Evolutionary conservation across 2,797 vertebrate genomes (phyloP).

Genomic region (Molossus molossus): DNA sequence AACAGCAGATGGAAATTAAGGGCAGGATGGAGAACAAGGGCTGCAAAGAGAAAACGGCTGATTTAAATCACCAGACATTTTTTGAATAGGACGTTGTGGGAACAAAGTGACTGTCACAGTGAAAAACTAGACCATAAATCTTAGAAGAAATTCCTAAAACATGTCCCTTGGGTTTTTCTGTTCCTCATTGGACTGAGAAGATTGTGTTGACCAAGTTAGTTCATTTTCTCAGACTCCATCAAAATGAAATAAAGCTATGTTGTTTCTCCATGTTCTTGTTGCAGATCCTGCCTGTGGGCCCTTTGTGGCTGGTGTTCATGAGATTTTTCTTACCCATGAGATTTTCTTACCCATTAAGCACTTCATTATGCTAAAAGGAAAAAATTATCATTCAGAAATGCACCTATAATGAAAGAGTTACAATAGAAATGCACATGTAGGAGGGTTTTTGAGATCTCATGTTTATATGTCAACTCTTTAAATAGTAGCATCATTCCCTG

Average conservation of each 20-base stretch:
- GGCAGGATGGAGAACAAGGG: conserved; percentile 19
- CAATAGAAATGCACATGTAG: not conserved
- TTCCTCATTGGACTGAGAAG: conserved; percentile 76
- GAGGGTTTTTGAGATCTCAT: not conserved
- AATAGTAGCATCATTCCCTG: not conserved
- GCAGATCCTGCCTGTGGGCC: not conserved
- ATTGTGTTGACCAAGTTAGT: conserved; percentile 80
- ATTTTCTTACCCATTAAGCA: not conserved
- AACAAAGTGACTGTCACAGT: conserved; percentile 72
- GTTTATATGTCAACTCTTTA: not conserved
- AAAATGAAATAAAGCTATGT: conserved; percentile 83
- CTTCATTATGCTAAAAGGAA: not conserved
- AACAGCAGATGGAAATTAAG: conserved; percentile 32
- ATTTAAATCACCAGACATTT: conserved; percentile 59
- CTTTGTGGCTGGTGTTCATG: not conserved
- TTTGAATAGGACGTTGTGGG: conserved; percentile 65
- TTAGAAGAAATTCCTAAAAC: conserved; percentile 69
- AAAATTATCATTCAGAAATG: not conserved
- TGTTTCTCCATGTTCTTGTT: conserved; percentile 32
- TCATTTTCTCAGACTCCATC: conserved; percentile 85
- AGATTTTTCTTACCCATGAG: not conserved
- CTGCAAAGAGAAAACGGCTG: conserved; percentile 39
- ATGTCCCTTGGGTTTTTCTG: conserved; percentile 80
- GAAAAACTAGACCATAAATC: conserved; percentile 77
- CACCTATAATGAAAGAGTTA: not conserved